Percentiles rank a stretch among this genome's conserved stretches.
Conservation (phyloP, 1,140 invertebrate genomes). For the Macrobrachium rosenbergii region DNA sequence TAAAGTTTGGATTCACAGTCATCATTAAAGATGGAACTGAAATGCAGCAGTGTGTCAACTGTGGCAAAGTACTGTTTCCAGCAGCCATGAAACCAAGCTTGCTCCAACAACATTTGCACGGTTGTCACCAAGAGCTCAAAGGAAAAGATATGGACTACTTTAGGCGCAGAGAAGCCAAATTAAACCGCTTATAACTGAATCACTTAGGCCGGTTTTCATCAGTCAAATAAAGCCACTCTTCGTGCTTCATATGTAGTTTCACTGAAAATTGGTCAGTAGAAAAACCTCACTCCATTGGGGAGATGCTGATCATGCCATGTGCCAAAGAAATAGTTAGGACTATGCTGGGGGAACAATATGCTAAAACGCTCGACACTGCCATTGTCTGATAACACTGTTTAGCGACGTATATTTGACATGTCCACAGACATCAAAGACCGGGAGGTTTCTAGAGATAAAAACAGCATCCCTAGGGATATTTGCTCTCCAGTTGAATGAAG, state of each 20-base stretch:
- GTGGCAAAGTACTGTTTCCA: not conserved
- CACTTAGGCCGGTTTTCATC: not conserved
- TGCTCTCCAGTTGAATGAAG: conserved; percentile 11
- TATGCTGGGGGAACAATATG: not conserved
- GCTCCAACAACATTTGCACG: not conserved
- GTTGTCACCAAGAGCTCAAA: not conserved
- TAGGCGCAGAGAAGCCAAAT: not conserved
- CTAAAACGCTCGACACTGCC: not conserved
- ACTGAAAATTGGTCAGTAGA: conserved; percentile 22
- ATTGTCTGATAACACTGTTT: conserved; percentile 20
- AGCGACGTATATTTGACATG: not conserved
- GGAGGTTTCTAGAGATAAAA: not conserved
- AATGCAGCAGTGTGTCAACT: not conserved
- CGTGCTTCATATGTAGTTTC: conserved; percentile 12
- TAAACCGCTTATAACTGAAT: not conserved
- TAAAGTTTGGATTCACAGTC: not conserved
- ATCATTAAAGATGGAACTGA: conserved; percentile 11
- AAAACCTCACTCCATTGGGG: not conserved
- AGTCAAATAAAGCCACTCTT: conserved; percentile 26
- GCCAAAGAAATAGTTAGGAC: conserved; percentile 17
- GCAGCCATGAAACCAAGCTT: not conserved
- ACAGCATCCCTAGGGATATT: not conserved
- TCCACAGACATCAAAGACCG: not conserved
- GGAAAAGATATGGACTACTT: not conserved
- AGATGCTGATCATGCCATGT: conserved; percentile 5